Evolutionary conservation across 1,140 invertebrate species (phyloP).

Genomic region (Tetramorium simillimum): DNA sequence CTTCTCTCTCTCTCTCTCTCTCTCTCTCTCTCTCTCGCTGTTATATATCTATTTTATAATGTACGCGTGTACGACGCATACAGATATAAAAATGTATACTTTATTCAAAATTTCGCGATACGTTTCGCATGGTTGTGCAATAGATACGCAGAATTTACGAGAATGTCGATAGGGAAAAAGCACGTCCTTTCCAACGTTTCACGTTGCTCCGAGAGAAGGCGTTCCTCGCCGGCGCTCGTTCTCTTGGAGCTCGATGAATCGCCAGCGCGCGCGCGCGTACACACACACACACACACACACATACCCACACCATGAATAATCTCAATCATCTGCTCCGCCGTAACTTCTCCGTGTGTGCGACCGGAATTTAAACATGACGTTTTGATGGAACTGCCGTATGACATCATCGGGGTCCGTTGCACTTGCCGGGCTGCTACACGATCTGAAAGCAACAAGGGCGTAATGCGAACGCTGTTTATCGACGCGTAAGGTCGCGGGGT

Average conservation of each 20-base stretch:
- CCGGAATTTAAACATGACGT: constrained; percentile 54
- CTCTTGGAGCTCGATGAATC: constrained; percentile 35
- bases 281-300: background rate
- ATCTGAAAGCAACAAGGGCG: constrained; percentile 27
- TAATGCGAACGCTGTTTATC: background rate
- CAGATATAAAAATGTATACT: background rate
- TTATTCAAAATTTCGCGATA: background rate
- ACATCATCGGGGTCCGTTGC: constrained; percentile 16
- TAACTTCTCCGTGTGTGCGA: constrained; percentile 6
- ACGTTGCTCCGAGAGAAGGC: constrained; percentile 25
- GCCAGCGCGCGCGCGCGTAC: background rate
- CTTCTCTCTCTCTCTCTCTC: background rate
- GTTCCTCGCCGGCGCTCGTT: background rate
- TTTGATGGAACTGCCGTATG: constrained; percentile 31
- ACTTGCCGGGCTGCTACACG: constrained; percentile 9
- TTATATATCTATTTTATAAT: background rate
- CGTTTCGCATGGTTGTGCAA: background rate
- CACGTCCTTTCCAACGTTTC: background rate
- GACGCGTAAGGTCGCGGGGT: background rate
- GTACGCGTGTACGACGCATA: background rate
- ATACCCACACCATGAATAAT: background rate
- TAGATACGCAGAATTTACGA: background rate
- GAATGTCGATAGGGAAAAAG: background rate
- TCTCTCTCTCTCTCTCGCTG: background rate
- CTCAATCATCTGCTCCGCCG: constrained; percentile 36